Evolutionary conservation across 2,888 invertebrate species (phyloP).

Genomic region (Ernsta delagoae): DNA sequence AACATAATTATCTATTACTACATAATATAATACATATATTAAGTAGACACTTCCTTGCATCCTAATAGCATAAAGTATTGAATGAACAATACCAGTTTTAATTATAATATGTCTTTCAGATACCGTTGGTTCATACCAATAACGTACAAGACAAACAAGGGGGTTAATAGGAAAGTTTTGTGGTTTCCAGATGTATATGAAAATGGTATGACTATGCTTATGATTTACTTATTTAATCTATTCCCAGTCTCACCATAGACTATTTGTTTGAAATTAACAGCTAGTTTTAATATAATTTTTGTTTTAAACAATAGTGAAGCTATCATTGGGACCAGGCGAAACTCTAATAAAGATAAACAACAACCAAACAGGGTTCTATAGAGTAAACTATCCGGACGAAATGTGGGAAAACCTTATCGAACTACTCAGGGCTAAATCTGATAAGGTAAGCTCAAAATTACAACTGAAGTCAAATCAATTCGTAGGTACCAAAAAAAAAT

Average conservation of each 20-base stretch:
- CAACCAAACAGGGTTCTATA: constrained; percentile 94
- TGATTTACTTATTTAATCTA: no score
- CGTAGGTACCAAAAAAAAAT: no score
- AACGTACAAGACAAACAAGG: constrained; percentile 87
- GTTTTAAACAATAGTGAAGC: constrained; percentile 67
- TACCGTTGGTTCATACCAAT: constrained; percentile 95
- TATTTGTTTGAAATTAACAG: no score
- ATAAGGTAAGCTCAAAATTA: constrained; percentile 26
- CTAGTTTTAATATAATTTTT: neutral
- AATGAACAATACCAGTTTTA: no score
- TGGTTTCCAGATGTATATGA: constrained; percentile 71
- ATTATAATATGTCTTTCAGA: constrained; percentile 65
- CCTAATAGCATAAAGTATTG: no score
- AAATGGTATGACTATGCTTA: constrained; percentile 53
- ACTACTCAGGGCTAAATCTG: constrained; percentile 56
- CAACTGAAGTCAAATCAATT: no score
- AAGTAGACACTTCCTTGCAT: no score
- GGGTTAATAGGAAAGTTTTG: constrained; percentile 57
- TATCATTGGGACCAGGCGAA: constrained; percentile 66
- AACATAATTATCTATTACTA: no score
- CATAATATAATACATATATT: no score
- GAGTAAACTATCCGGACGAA: constrained; percentile 91
- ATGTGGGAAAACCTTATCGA: constrained; percentile 86
- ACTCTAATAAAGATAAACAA: constrained; percentile 94
- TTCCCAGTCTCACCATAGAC: no score